A percentile compares a stretch with the other conserved stretches of the same genome.
These are phyloP conservation scores for Glareola pratincola DNA, from an alignment of 2,113 vertebrate species.

Conservation along the genomic window DNA sequence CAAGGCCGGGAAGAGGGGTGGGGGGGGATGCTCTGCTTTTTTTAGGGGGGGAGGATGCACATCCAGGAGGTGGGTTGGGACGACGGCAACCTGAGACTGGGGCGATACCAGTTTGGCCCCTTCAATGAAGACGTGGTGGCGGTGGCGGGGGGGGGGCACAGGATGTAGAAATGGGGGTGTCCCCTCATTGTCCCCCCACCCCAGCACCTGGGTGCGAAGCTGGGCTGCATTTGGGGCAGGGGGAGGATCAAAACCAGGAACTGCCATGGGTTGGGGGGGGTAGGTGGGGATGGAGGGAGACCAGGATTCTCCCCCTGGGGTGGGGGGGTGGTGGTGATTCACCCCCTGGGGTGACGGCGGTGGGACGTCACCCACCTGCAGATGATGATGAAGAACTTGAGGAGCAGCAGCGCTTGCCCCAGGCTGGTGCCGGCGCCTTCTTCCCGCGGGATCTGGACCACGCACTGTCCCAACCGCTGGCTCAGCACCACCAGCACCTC, in stretches of 20 bases:
- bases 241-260: not conserved
- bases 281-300: not conserved
- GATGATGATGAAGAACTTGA: conserved; percentile 93
- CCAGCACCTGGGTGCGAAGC: not conserved
- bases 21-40: not conserved
- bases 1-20: no score
- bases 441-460: conserved; percentile 63
- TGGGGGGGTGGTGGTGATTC: not conserved
- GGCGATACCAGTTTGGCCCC: not conserved
- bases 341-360: no score
- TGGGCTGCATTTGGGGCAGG: not conserved
- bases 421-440: conserved; percentile 54
- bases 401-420: conserved; percentile 83
- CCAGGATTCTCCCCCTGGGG: no score
- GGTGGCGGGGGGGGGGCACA: not conserved
- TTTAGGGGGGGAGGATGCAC: no score
- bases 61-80: not conserved
- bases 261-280: no score
- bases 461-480: conserved; percentile 78
- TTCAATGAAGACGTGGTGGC: not conserved
- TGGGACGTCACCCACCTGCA: conserved; percentile 78
- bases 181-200: no score
- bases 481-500: conserved; percentile 83
- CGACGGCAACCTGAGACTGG: not conserved
- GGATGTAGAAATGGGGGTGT: not conserved